Evolutionary conservation across 2,797 vertebrate species (phyloP).

Genomic region (Sebastes reedi): DNA sequence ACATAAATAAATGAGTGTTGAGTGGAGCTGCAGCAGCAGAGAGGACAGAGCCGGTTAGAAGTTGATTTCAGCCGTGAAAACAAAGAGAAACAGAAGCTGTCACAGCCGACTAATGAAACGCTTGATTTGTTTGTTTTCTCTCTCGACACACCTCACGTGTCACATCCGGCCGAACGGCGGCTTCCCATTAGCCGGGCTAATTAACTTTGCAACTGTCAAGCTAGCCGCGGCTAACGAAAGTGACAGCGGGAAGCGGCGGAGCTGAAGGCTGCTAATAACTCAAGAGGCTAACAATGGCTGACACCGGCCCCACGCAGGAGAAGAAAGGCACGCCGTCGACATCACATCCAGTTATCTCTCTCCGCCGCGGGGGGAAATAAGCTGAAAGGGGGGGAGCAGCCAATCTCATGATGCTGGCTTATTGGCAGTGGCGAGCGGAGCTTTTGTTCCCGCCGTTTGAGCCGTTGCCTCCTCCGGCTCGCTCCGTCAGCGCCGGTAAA

Average conservation of each 20-base stretch:
- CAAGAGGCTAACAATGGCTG: slow-evolving; percentile 88
- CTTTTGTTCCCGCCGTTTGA: slow-evolving; percentile 79
- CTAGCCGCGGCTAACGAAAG: slow-evolving; percentile 82
- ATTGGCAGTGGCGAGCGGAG: slow-evolving; percentile 80
- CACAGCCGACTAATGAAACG: slow-evolving; percentile 77
- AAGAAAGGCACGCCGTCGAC: slow-evolving; percentile 87
- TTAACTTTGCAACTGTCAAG: slow-evolving; percentile 82
- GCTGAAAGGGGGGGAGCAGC: slow-evolving; percentile 44
- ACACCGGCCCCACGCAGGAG: slow-evolving; percentile 87
- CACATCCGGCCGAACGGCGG: slow-evolving; percentile 86
- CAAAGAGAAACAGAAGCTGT: slow-evolving; percentile 66
- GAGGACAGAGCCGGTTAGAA: neutral
- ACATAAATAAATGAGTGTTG: too few relatives aligned
- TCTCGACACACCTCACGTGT: slow-evolving; percentile 71
- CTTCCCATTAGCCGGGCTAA: slow-evolving; percentile 85
- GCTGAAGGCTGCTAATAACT: slow-evolving; percentile 91
- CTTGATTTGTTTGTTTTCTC: slow-evolving; percentile 75
- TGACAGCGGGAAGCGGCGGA: slow-evolving; percentile 87
- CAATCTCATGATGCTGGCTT: slow-evolving; percentile 72
- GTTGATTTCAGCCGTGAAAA: slow-evolving; percentile 52
- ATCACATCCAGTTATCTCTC: slow-evolving; percentile 92
- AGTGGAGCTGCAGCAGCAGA: neutral
- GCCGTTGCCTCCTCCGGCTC: slow-evolving; percentile 74
- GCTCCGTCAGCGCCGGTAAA: slow-evolving; percentile 79
- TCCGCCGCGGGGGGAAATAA: slow-evolving; percentile 12